Evolutionary conservation across 2,888 invertebrate species (phyloP).

Genomic region (Polyommatus iphigenia): DNA sequence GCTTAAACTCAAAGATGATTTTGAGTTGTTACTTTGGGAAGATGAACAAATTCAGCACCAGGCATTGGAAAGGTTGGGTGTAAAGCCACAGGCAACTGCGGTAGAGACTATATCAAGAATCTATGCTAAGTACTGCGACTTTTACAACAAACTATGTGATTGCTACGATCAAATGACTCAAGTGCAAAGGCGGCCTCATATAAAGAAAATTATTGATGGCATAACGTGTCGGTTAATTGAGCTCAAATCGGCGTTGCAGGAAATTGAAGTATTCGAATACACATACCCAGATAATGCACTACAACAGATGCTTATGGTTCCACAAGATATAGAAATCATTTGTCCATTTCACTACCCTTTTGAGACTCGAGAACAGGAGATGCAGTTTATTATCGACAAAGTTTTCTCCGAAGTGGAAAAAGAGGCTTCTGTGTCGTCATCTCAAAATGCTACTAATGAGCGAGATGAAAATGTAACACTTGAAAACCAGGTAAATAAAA

Average conservation of each 20-base stretch:
- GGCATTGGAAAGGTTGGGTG: slow-evolving; percentile 53
- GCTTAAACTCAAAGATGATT: slow-evolving; percentile 60
- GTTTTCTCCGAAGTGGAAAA: slow-evolving; percentile 69
- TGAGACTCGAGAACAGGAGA: slow-evolving; percentile 73
- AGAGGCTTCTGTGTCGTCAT: slow-evolving; percentile 61
- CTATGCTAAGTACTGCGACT: slow-evolving; percentile 74
- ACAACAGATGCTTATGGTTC: slow-evolving; percentile 84
- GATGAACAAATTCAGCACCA: slow-evolving; percentile 61
- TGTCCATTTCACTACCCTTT: slow-evolving; percentile 82
- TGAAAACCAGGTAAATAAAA: slow-evolving; percentile 47
- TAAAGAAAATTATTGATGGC: slow-evolving; percentile 80
- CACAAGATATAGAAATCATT: slow-evolving; percentile 82
- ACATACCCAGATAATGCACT: slow-evolving; percentile 87
- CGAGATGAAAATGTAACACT: slow-evolving; percentile 55
- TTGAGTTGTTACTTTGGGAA: slow-evolving; percentile 53
- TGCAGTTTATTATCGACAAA: slow-evolving; percentile 70
- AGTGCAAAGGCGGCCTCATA: slow-evolving; percentile 79
- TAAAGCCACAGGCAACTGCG: slow-evolving; percentile 72
- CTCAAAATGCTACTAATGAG: slow-evolving; percentile 55
- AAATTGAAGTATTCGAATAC: slow-evolving; percentile 80
- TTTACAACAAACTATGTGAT: slow-evolving; percentile 79
- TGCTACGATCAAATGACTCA: slow-evolving; percentile 83
- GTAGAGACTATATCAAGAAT: slow-evolving; percentile 74
- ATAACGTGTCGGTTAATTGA: slow-evolving; percentile 81
- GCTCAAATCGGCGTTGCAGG: slow-evolving; percentile 77